Conservation (phyloP, 1,140 invertebrate genomes). For the Laupala kohalensis region DNA sequence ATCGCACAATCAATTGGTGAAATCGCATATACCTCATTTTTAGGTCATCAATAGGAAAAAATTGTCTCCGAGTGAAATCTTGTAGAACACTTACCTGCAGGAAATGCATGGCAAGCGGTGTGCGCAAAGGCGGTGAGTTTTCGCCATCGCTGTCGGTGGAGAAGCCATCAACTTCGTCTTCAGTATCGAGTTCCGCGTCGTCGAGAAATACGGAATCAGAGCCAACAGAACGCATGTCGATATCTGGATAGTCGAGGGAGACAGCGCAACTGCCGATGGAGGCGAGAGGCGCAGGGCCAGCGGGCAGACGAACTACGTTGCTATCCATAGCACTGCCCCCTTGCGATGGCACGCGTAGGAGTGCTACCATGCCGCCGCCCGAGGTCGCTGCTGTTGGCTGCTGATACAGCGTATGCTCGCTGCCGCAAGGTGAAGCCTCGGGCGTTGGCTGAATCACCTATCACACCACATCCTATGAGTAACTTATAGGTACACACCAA, state of each 20-base stretch:
- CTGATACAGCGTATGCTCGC: slow-evolving; percentile 41
- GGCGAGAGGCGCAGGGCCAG: slow-evolving; percentile 51
- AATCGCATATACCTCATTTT: no score
- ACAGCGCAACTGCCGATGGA: slow-evolving; percentile 61
- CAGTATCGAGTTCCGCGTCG: slow-evolving; percentile 50
- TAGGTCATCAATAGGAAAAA: no score
- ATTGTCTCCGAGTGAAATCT: no score
- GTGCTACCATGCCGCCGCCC: slow-evolving; percentile 21
- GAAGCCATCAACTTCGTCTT: slow-evolving; percentile 65
- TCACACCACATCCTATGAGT: no score
- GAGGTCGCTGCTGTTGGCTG: slow-evolving; percentile 17
- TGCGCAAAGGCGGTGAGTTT: neutral
- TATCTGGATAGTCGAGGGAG: slow-evolving; percentile 39
- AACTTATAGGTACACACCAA: no score
- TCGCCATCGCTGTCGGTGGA: slow-evolving; percentile 58
- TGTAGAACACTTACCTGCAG: no score
- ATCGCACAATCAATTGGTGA: no score
- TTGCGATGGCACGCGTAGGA: no score
- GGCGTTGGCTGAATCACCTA: slow-evolving; percentile 59
- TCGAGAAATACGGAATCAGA: slow-evolving; percentile 57
- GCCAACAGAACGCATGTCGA: slow-evolving; percentile 36
- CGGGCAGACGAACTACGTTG: slow-evolving; percentile 15
- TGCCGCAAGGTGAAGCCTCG: slow-evolving; percentile 63
- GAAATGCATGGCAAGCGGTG: no score
- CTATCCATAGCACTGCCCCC: no score